A percentile compares a stretch with the other conserved stretches of the same genome.
These are phyloP conservation scores for Buceros bicornis DNA, from an alignment of 2,797 vertebrate genomes.

Conservation along the genomic window DNA sequence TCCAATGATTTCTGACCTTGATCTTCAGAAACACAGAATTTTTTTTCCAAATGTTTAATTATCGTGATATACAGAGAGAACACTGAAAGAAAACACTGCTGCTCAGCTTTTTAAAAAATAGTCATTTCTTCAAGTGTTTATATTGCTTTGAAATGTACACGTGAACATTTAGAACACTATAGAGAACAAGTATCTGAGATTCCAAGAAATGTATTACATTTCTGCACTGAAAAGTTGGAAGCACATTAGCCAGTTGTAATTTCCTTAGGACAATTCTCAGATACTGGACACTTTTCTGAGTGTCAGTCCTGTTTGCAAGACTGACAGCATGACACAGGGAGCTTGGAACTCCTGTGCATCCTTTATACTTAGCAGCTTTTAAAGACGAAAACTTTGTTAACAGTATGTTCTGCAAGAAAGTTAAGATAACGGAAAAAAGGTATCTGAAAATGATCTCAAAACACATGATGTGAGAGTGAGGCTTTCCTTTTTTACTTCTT, in stretches of 20 bases:
- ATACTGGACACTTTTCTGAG: not conserved
- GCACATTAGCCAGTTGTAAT: not conserved
- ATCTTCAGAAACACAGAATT: not conserved
- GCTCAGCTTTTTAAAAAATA: not conserved
- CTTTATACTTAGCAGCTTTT: not conserved
- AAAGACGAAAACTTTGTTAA: not conserved
- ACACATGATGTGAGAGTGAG: not conserved
- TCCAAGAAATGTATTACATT: not conserved
- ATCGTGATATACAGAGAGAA: not conserved
- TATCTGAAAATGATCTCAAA: not conserved
- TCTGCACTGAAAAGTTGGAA: not conserved
- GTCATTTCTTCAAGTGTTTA: not conserved
- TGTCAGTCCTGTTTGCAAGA: not conserved
- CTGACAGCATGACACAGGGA: not conserved
- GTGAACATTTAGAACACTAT: not conserved
- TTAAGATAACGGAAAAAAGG: not conserved
- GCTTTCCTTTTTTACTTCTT: not conserved
- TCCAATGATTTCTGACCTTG: not conserved
- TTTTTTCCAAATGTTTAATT: not conserved
- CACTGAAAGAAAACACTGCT: fast-evolving
- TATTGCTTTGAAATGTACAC: not conserved
- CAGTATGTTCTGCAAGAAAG: not conserved
- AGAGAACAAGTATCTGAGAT: not conserved
- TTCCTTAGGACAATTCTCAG: not conserved
- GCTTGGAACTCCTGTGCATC: not conserved